A percentile compares a stretch with the other conserved stretches of the same genome.
Conservation (phyloP, 2,113 vertebrate species). For the Eolophus roseicapilla region DNA sequence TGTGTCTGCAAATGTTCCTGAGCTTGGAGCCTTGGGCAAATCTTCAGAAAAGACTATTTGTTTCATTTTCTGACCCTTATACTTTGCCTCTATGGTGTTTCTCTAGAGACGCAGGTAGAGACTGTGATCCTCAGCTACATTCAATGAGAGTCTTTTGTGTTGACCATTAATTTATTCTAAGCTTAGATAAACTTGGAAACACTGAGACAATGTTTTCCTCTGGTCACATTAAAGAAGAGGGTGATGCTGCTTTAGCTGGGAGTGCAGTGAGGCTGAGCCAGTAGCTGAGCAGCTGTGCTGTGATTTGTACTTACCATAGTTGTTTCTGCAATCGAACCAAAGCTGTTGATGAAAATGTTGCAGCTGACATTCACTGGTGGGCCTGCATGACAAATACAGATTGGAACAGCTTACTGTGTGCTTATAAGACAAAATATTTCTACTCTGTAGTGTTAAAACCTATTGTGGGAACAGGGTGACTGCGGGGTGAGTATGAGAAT, state of each 20-base stretch:
- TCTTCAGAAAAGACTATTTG: background rate
- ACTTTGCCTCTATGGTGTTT: background rate
- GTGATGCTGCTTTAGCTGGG: background rate
- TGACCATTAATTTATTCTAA: background rate
- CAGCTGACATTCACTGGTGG: constrained; percentile 97
- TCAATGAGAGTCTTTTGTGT: no score
- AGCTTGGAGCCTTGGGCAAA: background rate
- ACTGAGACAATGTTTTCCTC: background rate
- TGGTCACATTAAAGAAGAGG: background rate
- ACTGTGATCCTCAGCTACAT: background rate
- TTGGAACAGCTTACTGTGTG: background rate
- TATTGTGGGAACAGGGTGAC: background rate
- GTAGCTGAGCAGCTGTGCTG: constrained; percentile 22
- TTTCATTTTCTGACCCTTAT: background rate
- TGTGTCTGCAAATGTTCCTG: background rate
- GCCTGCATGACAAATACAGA: constrained; percentile 80
- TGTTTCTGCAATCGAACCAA: constrained; percentile 98
- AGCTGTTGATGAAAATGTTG: constrained; percentile 99
- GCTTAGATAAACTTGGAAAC: background rate
- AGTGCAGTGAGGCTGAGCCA: background rate
- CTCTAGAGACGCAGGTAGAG: background rate
- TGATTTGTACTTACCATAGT: constrained; percentile 89
- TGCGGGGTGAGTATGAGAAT: background rate
- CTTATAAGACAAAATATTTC: background rate
- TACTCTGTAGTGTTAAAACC: background rate